Conservation (phyloP, 2,888 invertebrate species). For the Eubasilissa splendida region DNA sequence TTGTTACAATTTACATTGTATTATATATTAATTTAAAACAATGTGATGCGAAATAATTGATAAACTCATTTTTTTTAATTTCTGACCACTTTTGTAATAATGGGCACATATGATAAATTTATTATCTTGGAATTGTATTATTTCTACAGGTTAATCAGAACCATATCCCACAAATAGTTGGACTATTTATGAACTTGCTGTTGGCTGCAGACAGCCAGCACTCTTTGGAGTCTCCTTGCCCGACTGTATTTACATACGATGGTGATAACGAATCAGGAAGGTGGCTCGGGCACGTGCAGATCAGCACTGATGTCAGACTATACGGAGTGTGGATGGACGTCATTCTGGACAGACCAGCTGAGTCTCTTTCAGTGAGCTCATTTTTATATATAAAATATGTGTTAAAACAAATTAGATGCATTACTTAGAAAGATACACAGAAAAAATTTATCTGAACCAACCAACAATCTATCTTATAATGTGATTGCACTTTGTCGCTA, state of each 20-base stretch:
- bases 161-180: background rate
- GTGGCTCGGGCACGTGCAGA: slow-evolving; percentile 76
- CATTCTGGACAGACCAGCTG: slow-evolving; percentile 73
- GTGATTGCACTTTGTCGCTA: too few relatives aligned
- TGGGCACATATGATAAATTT: too few relatives aligned
- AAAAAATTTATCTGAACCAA: too few relatives aligned
- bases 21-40: too few relatives aligned
- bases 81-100: too few relatives aligned
- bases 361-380: slow-evolving; percentile 73
- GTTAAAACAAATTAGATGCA: too few relatives aligned
- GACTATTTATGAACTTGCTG: background rate
- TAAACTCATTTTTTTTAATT: too few relatives aligned
- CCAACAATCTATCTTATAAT: too few relatives aligned
- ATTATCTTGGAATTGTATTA: too few relatives aligned
- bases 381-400: background rate
- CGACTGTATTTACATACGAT: slow-evolving; percentile 75
- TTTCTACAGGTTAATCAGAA: background rate
- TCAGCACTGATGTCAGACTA: slow-evolving; percentile 73
- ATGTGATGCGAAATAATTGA: too few relatives aligned
- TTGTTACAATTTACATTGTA: too few relatives aligned
- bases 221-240: slow-evolving; percentile 70
- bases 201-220: background rate
- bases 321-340: slow-evolving; percentile 75
- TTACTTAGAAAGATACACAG: too few relatives aligned
- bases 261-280: slow-evolving; percentile 71